Conservation (phyloP, 2,888 invertebrate species). For the Syritta pipiens region DNA sequence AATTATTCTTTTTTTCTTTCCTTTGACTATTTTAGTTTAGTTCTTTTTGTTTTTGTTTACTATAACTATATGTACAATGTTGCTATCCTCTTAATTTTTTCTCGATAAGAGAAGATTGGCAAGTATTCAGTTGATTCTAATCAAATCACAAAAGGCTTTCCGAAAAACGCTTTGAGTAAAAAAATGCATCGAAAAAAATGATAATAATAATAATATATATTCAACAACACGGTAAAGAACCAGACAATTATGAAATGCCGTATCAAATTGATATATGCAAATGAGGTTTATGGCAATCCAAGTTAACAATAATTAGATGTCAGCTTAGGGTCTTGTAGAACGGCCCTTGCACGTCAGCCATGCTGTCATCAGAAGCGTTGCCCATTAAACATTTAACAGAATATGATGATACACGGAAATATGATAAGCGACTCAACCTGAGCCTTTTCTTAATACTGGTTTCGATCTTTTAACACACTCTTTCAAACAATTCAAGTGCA, state of each 20-base stretch:
- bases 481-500: no score
- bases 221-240: background rate
- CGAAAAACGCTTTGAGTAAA: conserved; percentile 7
- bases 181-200: conserved; percentile 31
- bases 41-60: background rate
- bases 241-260: conserved; percentile 31
- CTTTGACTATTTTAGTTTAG: no score
- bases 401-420: no score
- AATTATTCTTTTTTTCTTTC: no score
- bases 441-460: no score
- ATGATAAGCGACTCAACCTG: no score
- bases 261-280: conserved; percentile 38
- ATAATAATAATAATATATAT: no score
- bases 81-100: background rate
- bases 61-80: conserved; percentile 1
- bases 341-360: conserved; percentile 33
- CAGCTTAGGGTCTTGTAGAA: conserved; percentile 48
- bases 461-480: no score
- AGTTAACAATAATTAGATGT: conserved; percentile 43
- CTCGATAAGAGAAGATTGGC: no score
- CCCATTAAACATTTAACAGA: conserved; percentile 16
- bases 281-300: conserved; percentile 39
- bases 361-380: conserved; percentile 23
- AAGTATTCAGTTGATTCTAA: background rate
- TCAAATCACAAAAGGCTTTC: conserved; percentile 32